A percentile compares a stretch with the other conserved stretches of the same genome.
These are phyloP conservation scores for Meteorus cinctellus DNA, from an alignment of 2,888 invertebrate genomes.

Conservation along the genomic window DNA sequence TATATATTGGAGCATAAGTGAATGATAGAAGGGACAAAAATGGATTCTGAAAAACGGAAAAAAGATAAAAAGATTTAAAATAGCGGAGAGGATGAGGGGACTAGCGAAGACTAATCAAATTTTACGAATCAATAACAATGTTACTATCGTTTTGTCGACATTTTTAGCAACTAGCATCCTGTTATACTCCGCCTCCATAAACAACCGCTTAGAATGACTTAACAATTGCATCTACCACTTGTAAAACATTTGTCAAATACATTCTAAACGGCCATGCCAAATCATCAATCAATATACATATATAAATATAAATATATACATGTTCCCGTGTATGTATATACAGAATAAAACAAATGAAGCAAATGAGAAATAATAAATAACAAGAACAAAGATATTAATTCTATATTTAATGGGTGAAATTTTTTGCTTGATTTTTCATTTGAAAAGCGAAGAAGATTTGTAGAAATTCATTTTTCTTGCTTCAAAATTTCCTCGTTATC, in stretches of 20 bases:
- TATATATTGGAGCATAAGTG: not conserved
- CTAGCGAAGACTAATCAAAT: constrained; percentile 46
- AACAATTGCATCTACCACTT: constrained; percentile 14
- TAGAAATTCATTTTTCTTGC: constrained; percentile 13
- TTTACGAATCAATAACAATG: constrained; percentile 46
- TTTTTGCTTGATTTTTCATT: not conserved
- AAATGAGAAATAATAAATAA: not conserved
- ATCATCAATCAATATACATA: constrained; percentile 28
- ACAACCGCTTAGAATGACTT: constrained; percentile 5
- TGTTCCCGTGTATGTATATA: constrained; percentile 10
- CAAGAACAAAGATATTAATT: constrained; percentile 25
- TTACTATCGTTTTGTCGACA: constrained; percentile 49
- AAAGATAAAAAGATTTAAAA: constrained; percentile 16
- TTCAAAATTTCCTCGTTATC: constrained; percentile 12
- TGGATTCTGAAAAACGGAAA: not conserved
- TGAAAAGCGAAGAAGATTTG: not conserved
- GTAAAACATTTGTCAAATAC: constrained; percentile 16
- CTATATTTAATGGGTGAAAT: not conserved
- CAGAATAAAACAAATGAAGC: not conserved
- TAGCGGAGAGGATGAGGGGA: constrained; percentile 47
- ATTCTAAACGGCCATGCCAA: constrained; percentile 19
- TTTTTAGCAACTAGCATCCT: constrained; percentile 42
- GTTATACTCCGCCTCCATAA: not conserved
- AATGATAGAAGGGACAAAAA: not conserved
- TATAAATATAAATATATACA: constrained; percentile 28